phyloP scores from a whole-genome alignment of 2,113 vertebrate species.

The Eretmodus cyanostictus region DNA sequence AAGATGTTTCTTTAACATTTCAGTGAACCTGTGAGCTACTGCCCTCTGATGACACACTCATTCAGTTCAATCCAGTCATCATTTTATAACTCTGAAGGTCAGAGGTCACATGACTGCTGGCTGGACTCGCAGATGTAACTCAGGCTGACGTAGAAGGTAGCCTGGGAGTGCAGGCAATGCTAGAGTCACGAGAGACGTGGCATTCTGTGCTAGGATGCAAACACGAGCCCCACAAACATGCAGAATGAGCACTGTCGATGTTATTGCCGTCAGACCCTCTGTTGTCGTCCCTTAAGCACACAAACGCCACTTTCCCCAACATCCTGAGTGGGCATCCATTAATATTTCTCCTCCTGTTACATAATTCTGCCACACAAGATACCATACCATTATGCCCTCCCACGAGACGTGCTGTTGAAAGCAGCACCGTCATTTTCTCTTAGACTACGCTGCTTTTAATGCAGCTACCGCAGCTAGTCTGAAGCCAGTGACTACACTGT shows the following conservation, averaged over 20 bases:
- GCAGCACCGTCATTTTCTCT: background rate
- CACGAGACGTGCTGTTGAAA: background rate
- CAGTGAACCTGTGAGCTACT: background rate
- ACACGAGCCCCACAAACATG: background rate
- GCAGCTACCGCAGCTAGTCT: background rate
- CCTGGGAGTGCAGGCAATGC: background rate
- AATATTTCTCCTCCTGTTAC: slow-evolving; percentile 57
- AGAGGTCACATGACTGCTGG: background rate
- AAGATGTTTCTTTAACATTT: background rate
- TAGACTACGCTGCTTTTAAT: background rate
- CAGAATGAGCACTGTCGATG: background rate
- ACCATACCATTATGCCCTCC: slow-evolving; percentile 30
- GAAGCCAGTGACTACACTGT: background rate
- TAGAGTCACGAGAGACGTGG: background rate
- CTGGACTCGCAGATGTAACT: background rate
- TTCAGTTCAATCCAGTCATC: background rate
- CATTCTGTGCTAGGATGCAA: background rate
- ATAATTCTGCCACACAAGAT: slow-evolving; percentile 46
- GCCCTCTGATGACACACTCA: background rate
- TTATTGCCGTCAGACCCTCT: background rate
- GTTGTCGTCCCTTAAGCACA: background rate
- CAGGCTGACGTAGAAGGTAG: background rate
- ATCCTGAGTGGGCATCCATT: slow-evolving; percentile 44
- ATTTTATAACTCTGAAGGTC: background rate
- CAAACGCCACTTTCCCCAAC: background rate